phyloP scores from a whole-genome alignment of 2,888 invertebrate species.

The Trissolcus brochymenae region DNA sequence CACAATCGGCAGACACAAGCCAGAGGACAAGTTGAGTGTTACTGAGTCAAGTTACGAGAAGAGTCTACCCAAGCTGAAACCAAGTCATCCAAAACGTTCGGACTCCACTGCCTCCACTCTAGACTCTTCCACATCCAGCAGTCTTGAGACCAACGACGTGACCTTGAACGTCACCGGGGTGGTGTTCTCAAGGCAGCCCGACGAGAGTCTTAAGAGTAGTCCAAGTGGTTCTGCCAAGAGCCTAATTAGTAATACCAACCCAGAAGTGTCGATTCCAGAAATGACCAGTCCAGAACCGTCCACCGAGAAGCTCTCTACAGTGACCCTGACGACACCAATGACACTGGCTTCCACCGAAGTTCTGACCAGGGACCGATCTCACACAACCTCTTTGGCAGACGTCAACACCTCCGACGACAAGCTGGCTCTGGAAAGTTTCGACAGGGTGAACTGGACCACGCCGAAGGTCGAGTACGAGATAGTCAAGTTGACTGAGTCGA shows the following conservation, averaged over 20 bases:
- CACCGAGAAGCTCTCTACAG: neutral
- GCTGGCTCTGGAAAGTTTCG: slow-evolving; percentile 41
- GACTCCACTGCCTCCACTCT: slow-evolving; percentile 30
- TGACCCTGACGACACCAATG: slow-evolving; percentile 5
- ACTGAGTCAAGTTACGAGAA: slow-evolving; percentile 67
- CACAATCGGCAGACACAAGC: slow-evolving; percentile 63
- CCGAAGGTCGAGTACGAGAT: slow-evolving; percentile 67
- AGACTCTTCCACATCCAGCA: slow-evolving; percentile 19
- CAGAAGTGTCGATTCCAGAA: neutral
- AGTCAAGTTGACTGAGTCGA: slow-evolving; percentile 65
- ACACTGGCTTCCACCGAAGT: slow-evolving; percentile 9
- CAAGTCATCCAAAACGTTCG: slow-evolving; percentile 61
- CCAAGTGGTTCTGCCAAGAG: slow-evolving; percentile 11
- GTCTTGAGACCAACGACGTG: slow-evolving; percentile 37
- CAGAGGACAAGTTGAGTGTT: slow-evolving; percentile 60
- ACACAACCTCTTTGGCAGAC: slow-evolving; percentile 33
- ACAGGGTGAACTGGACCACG: slow-evolving; percentile 56
- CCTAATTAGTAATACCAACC: slow-evolving; percentile 15
- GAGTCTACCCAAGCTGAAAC: slow-evolving; percentile 66
- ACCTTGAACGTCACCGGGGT: slow-evolving; percentile 21
- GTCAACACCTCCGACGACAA: slow-evolving; percentile 43
- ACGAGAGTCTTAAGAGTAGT: slow-evolving; percentile 11
- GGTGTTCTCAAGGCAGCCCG: neutral
- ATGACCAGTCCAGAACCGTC: slow-evolving; percentile 6
- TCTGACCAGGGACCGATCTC: slow-evolving; percentile 25